These are phyloP conservation scores for Decapterus maruadsi DNA, from an alignment of 2,797 vertebrate genomes.

Conservation along the genomic window DNA sequence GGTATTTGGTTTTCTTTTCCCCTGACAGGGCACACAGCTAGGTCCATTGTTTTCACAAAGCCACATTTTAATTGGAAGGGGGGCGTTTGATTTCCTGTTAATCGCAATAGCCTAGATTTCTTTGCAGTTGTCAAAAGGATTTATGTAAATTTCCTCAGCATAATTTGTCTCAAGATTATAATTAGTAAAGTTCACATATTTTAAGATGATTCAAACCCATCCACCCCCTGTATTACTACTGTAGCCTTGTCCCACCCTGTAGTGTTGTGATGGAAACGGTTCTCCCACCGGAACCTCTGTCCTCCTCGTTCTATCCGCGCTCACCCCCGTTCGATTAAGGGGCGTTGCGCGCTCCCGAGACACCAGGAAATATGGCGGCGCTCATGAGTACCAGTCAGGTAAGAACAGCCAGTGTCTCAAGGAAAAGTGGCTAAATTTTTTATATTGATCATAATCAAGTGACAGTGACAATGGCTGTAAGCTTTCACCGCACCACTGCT, in stretches of 20 bases:
- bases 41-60: too few species aligned
- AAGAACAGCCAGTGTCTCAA: slow-evolving; percentile 67
- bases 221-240: too few species aligned
- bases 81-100: too few species aligned
- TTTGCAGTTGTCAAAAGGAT: too few species aligned
- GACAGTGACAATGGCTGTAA: not conserved
- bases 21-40: too few species aligned
- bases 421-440: slow-evolving; percentile 38
- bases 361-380: slow-evolving; percentile 95
- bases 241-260: not conserved
- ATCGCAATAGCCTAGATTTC: too few species aligned
- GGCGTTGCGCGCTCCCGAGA: slow-evolving; percentile 76
- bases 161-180: too few species aligned
- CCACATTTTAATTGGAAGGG: too few species aligned
- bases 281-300: slow-evolving; percentile 6
- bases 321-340: slow-evolving; percentile 53
- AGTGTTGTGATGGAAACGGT: not conserved
- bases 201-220: not conserved
- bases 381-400: slow-evolving; percentile 93
- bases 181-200: not conserved
- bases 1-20: too few species aligned
- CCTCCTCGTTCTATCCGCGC: slow-evolving; percentile 23
- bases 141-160: too few species aligned
- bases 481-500: rapidly evolving
- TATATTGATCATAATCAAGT: not conserved